Evolutionary conservation across 92 coral and sea anemone species (phyloP).

Genomic region (Zoanthus sociatus): DNA sequence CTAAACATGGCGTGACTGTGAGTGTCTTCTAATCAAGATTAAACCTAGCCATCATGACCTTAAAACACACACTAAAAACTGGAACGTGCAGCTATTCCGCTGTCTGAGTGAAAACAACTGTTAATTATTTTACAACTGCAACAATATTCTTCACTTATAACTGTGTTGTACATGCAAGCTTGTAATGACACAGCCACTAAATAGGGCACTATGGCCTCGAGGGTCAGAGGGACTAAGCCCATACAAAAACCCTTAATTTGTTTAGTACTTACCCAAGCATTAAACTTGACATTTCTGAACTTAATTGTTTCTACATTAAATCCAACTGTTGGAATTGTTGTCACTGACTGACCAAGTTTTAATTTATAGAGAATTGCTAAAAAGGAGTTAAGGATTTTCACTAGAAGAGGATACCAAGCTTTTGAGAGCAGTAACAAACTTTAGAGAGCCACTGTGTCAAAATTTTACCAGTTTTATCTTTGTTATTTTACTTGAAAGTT

Average conservation of each 20-base stretch:
- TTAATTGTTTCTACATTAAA: conserved; percentile 98
- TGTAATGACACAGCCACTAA: too few relatives aligned
- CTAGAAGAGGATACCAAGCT: too few relatives aligned
- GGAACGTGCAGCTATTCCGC: not conserved
- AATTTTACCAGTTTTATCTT: too few relatives aligned
- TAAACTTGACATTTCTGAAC: conserved; percentile 92
- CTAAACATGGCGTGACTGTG: too few relatives aligned
- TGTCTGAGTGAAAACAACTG: not conserved
- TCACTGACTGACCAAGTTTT: conserved; percentile 97
- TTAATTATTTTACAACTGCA: not conserved
- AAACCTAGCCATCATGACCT: too few relatives aligned
- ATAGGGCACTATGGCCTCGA: too few relatives aligned
- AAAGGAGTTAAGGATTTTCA: conserved; percentile 11
- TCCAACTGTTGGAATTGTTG: conserved; percentile 99
- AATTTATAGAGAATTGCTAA: conserved; percentile 85
- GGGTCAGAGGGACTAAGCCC: too few relatives aligned
- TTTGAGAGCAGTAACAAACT: too few relatives aligned
- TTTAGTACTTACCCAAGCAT: conserved; percentile 93
- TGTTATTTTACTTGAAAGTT: too few relatives aligned
- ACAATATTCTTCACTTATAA: not conserved
- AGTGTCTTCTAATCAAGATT: too few relatives aligned
- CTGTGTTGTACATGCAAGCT: not conserved
- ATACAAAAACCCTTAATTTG: not conserved
- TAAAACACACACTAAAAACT: too few relatives aligned
- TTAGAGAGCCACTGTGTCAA: too few relatives aligned